These are phyloP conservation scores for Imbricaverruca yamaguchii DNA, from an alignment of 2,888 invertebrate genomes.

Conservation along the genomic window DNA sequence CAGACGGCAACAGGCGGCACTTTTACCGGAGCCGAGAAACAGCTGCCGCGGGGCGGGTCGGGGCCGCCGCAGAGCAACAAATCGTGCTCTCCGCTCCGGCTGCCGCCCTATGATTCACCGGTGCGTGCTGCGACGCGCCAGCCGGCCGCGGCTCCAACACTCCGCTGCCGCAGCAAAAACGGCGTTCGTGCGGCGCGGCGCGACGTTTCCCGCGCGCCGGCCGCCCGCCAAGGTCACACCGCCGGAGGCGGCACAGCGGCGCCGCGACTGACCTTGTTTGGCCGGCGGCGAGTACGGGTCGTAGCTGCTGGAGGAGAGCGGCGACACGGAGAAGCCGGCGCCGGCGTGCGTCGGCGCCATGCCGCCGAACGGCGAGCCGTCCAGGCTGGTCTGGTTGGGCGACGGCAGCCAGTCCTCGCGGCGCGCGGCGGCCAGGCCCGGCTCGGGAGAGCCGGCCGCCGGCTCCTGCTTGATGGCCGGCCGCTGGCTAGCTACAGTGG, in stretches of 20 bases:
- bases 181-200: too few relatives aligned
- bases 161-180: not conserved
- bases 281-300: slow-evolving; percentile 69
- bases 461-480: slow-evolving; percentile 22
- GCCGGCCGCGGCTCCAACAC: too few relatives aligned
- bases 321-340: slow-evolving; percentile 59
- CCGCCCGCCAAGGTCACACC: too few relatives aligned
- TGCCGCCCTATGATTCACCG: not conserved
- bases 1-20: not conserved
- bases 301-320: slow-evolving; percentile 79
- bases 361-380: slow-evolving; percentile 42
- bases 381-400: slow-evolving; percentile 46
- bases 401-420: slow-evolving; percentile 58
- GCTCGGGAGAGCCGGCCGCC: slow-evolving; percentile 36
- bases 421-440: slow-evolving; percentile 40
- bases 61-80: not conserved
- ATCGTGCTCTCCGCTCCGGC: not conserved
- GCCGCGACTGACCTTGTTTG: not conserved
- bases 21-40: not conserved
- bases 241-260: too few relatives aligned
- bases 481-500: slow-evolving; percentile 5
- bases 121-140: too few relatives aligned
- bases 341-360: slow-evolving; percentile 45
- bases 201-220: too few relatives aligned
- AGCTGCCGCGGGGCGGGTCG: not conserved